phyloP scores from a whole-genome alignment of 2,797 vertebrate species.

The Synanceia verrucosa region DNA sequence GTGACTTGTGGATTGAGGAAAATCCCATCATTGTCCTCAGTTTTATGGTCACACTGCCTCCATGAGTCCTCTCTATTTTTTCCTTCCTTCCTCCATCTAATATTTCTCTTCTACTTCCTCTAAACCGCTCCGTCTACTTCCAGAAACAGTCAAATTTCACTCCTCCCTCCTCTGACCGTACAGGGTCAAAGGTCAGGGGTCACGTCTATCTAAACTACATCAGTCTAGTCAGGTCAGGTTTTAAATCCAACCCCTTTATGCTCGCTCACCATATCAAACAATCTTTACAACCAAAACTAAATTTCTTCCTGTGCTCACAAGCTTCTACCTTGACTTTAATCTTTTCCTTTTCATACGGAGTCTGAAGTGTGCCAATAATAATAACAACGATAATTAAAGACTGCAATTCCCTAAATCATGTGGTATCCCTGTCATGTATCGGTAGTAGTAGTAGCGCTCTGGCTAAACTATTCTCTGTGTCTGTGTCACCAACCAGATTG shows the following conservation, averaged over 20 bases:
- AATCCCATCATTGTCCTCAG: constrained; percentile 1
- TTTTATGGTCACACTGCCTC: background rate
- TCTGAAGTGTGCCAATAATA: constrained; percentile 35
- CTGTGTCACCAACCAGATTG: constrained; percentile 53
- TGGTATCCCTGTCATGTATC: background rate
- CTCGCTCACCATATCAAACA: background rate
- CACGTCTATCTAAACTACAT: constrained; percentile 1
- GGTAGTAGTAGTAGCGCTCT: background rate
- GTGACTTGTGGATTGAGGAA: constrained; percentile 10
- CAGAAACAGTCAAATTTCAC: constrained; percentile 43
- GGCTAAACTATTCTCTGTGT: constrained; percentile 39
- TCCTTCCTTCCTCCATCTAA: constrained; percentile 23
- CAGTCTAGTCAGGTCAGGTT: constrained; percentile 1
- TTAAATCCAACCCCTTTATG: constrained; percentile 12
- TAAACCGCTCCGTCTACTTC: constrained; percentile 60
- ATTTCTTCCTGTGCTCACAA: background rate
- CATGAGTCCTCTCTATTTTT: background rate
- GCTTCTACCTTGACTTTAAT: background rate
- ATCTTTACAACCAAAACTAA: constrained; percentile 6
- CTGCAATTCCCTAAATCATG: background rate
- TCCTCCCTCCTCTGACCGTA: background rate
- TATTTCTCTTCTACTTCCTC: constrained; percentile 71
- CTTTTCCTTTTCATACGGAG: background rate
- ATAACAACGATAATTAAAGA: background rate
- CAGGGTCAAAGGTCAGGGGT: constrained; percentile 27